Percentiles rank a stretch among this genome's conserved stretches.
These are phyloP conservation scores for Clupea harengus DNA, from an alignment of 2,113 vertebrate species.

Conservation along the genomic window DNA sequence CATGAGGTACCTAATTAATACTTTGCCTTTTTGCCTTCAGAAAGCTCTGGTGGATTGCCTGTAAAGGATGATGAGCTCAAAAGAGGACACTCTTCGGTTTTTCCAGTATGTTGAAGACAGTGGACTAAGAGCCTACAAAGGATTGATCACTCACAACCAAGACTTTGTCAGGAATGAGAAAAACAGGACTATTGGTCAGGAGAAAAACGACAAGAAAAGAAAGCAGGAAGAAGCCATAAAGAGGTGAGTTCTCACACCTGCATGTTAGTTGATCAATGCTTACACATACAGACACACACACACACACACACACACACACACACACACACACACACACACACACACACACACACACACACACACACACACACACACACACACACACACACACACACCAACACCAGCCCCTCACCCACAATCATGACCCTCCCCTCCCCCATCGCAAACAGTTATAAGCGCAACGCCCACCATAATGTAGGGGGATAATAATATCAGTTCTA, in stretches of 20 bases:
- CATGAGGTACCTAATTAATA: not conserved
- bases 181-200: constrained; percentile 89
- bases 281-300: not conserved
- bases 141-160: constrained; percentile 88
- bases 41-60: constrained; percentile 73
- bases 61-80: constrained; percentile 91
- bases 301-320: constrained; percentile 24
- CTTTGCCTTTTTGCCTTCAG: constrained; percentile 64
- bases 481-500: not conserved
- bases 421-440: not conserved
- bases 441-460: not conserved
- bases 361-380: not conserved
- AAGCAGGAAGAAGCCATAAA: constrained; percentile 97
- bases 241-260: constrained; percentile 74
- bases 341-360: constrained; percentile 28
- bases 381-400: not conserved
- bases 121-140: constrained; percentile 90
- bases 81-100: constrained; percentile 88
- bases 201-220: constrained; percentile 94
- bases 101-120: constrained; percentile 96
- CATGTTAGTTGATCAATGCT: not conserved
- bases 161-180: constrained; percentile 94
- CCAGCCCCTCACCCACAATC: not conserved
- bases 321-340: constrained; percentile 33
- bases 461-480: not conserved